phyloP scores from a whole-genome alignment of 2,888 invertebrate genomes.

The Patella depressa region DNA sequence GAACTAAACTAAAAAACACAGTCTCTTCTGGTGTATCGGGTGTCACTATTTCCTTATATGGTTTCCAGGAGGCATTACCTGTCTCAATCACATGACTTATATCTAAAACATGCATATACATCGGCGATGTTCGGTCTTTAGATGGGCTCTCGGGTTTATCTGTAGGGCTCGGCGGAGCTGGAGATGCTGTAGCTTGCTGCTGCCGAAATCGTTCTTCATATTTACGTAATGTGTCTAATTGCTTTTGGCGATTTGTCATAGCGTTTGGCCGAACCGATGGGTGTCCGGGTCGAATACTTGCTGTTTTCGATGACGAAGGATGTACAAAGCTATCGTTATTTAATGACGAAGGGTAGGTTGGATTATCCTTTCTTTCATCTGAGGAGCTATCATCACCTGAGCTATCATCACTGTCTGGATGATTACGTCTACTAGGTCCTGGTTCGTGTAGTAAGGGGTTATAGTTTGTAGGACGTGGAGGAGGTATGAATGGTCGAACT shows the following conservation, averaged over 20 bases:
- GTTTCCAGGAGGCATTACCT: conserved; percentile 74
- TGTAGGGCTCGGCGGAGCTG: conserved; percentile 11
- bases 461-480: conserved; percentile 12
- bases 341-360: conserved; percentile 10
- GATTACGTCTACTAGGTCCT: neutral
- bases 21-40: conserved; percentile 82
- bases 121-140: conserved; percentile 63
- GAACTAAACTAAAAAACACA: conserved; percentile 89
- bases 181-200: conserved; percentile 32
- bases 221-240: conserved; percentile 77
- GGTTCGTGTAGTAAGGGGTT: conserved; percentile 9
- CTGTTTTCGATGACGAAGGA: conserved; percentile 26
- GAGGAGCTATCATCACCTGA: conserved; percentile 40
- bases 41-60: conserved; percentile 52
- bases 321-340: neutral
- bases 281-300: conserved; percentile 43
- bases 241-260: conserved; percentile 75
- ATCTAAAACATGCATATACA: conserved; percentile 89
- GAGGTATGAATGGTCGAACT: conserved; percentile 21
- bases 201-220: conserved; percentile 76
- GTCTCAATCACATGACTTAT: conserved; percentile 75
- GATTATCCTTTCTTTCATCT: conserved; percentile 24
- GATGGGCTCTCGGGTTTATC: neutral
- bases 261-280: conserved; percentile 72
- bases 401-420: conserved; percentile 35